Percentiles rank a stretch among this genome's conserved stretches.
Conservation (phyloP, 2,113 vertebrate genomes). For the Anas platyrhynchos region DNA sequence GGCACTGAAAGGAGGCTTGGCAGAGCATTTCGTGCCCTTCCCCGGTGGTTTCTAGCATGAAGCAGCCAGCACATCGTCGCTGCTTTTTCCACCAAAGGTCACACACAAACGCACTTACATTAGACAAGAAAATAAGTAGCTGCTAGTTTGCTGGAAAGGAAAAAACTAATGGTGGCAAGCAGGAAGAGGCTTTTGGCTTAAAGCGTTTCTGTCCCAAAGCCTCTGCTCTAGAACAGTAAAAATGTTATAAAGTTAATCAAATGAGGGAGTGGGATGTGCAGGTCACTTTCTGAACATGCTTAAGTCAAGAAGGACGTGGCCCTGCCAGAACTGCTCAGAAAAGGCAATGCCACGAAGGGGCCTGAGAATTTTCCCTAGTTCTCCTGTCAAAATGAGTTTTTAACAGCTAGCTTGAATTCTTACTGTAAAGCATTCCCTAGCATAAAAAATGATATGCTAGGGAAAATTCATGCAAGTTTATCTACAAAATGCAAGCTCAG, state of each 20-base stretch:
- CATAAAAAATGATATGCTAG: not conserved
- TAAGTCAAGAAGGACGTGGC: rapidly evolving
- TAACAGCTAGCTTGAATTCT: not conserved
- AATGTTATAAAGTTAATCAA: rapidly evolving
- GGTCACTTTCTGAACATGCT: rapidly evolving
- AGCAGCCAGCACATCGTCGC: not conserved
- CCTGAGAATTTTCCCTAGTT: not conserved
- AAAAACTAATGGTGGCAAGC: not conserved
- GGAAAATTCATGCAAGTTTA: not conserved
- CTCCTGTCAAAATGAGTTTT: not conserved
- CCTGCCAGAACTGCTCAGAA: not conserved
- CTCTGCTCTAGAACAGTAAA: not conserved
- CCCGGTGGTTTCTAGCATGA: not conserved
- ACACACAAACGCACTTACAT: no score
- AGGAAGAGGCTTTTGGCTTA: not conserved
- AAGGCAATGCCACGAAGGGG: no score
- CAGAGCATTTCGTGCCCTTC: not conserved
- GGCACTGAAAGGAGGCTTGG: rapidly evolving
- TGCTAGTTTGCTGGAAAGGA: not conserved
- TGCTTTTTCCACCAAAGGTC: not conserved
- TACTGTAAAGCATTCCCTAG: not conserved
- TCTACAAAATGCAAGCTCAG: not conserved
- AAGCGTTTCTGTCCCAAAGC: not conserved
- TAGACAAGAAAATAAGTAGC: not conserved
- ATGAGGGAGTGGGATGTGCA: rapidly evolving